These are phyloP conservation scores for Diabrotica virgifera DNA, from an alignment of 1,140 invertebrate species.

Conservation along the genomic window DNA sequence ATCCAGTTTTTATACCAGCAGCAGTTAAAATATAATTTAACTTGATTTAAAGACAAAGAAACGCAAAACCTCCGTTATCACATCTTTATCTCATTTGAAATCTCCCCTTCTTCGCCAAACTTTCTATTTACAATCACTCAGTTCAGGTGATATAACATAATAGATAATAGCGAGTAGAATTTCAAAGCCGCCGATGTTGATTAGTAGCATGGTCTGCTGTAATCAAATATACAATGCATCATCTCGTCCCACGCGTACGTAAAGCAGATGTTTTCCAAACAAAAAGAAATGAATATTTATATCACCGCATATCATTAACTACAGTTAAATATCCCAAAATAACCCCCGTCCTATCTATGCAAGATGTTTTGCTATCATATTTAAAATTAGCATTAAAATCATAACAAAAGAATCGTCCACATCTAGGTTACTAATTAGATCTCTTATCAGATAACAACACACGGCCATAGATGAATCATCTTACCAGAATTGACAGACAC, in stretches of 20 bases:
- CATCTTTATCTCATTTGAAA: conserved; percentile 36
- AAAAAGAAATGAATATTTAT: conserved; percentile 37
- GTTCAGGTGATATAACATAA: conserved; percentile 19
- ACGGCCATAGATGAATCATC: conserved; percentile 31
- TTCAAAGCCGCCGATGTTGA: conserved; percentile 7
- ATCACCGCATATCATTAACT: conserved; percentile 23
- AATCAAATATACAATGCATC: conserved; percentile 34
- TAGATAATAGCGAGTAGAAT: background rate
- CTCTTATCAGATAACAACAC: conserved; percentile 8
- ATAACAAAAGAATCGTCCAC: conserved; percentile 12
- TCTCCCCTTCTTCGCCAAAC: conserved; percentile 39
- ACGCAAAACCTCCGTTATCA: conserved; percentile 33
- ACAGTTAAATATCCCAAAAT: conserved; percentile 27
- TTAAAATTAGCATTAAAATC: conserved; percentile 4
- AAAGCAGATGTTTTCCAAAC: conserved; percentile 39
- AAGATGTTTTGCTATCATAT: conserved; percentile 22
- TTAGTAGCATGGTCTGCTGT: conserved; percentile 29
- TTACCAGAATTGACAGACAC: conserved; percentile 52
- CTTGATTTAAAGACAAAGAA: conserved; percentile 23
- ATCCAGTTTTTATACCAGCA: no score
- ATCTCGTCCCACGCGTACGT: conserved; percentile 28
- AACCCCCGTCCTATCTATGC: conserved; percentile 22
- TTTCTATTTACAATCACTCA: conserved; percentile 36
- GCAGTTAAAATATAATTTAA: no score
- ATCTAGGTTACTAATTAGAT: conserved; percentile 17